Conservation (phyloP, 1,140 invertebrate genomes). For the Drosophila busckii region DNA sequence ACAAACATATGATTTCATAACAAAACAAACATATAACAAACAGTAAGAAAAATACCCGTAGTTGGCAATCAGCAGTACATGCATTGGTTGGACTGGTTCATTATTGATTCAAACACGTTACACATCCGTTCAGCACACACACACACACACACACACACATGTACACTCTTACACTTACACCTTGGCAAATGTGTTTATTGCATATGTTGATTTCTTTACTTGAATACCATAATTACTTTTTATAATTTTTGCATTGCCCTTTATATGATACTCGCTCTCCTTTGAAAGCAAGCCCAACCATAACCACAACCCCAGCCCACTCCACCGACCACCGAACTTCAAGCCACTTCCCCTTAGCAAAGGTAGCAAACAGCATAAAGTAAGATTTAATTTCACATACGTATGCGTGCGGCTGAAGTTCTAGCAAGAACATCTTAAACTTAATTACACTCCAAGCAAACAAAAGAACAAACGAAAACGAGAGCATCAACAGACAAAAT, state of each 20-base stretch:
- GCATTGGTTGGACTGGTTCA: conserved; percentile 5
- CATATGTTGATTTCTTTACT: conserved; percentile 43
- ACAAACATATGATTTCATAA: conserved; percentile 18
- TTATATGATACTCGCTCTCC: conserved; percentile 16
- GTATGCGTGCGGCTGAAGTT: conserved; percentile 1
- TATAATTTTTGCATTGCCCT: conserved; percentile 55
- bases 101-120: too few species aligned
- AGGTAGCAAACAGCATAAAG: conserved; percentile 1
- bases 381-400: conserved; percentile 19
- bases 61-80: conserved; percentile 18
- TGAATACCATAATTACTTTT: conserved; percentile 36
- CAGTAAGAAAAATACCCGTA: background rate
- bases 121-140: conserved; percentile 9
- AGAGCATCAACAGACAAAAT: background rate
- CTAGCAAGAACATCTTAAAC: conserved; percentile 12
- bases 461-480: background rate
- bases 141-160: conserved; percentile 8
- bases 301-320: background rate
- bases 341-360: conserved; percentile 2
- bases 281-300: too few species aligned
- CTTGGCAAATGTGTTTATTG: conserved; percentile 57
- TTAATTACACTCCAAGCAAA: conserved; percentile 12
- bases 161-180: conserved; percentile 22
- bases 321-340: background rate
- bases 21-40: conserved; percentile 17